Conservation (phyloP, 2,888 invertebrate species). For the Drosophila ochracea region DNA sequence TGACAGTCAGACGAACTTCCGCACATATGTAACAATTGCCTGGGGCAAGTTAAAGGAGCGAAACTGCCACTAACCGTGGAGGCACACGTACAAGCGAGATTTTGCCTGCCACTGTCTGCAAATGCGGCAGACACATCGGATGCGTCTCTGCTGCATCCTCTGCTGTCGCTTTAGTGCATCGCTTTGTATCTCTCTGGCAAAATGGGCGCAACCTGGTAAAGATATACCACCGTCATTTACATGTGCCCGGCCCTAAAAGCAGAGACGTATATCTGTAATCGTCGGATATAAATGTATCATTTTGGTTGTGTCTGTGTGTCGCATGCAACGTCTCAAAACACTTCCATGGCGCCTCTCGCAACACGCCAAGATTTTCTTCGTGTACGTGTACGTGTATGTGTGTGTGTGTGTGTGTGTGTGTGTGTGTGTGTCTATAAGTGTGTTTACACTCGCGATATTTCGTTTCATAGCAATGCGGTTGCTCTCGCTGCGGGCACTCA, state of each 20-base stretch:
- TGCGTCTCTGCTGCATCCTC: constrained; percentile 63
- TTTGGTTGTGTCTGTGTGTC: constrained; percentile 31
- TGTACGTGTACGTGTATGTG: constrained; percentile 33
- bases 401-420: constrained; percentile 28
- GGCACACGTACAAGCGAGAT: constrained; percentile 58
- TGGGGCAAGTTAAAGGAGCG: constrained; percentile 9
- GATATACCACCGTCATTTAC: constrained; percentile 57
- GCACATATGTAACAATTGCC: constrained; percentile 59
- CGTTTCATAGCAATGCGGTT: constrained; percentile 66
- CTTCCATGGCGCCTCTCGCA: constrained; percentile 58
- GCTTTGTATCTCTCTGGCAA: constrained; percentile 30
- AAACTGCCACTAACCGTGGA: constrained; percentile 1
- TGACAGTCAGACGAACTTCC: constrained; percentile 31
- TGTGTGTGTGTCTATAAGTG: constrained; percentile 25
- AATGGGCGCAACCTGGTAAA: constrained; percentile 27
- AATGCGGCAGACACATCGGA: constrained; percentile 68
- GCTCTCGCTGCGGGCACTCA: constrained; percentile 45
- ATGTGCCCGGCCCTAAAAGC: constrained; percentile 37
- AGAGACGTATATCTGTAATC: constrained; percentile 10
- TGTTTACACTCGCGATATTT: constrained; percentile 19
- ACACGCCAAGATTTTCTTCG: constrained; percentile 11
- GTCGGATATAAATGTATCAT: constrained; percentile 69
- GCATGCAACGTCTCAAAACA: constrained; percentile 73
- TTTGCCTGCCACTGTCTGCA: constrained; percentile 74
- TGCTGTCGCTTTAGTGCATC: constrained; percentile 26